These are phyloP conservation scores for Chrysolina oricalcia DNA, from an alignment of 2,888 invertebrate species.

Conservation along the genomic window DNA sequence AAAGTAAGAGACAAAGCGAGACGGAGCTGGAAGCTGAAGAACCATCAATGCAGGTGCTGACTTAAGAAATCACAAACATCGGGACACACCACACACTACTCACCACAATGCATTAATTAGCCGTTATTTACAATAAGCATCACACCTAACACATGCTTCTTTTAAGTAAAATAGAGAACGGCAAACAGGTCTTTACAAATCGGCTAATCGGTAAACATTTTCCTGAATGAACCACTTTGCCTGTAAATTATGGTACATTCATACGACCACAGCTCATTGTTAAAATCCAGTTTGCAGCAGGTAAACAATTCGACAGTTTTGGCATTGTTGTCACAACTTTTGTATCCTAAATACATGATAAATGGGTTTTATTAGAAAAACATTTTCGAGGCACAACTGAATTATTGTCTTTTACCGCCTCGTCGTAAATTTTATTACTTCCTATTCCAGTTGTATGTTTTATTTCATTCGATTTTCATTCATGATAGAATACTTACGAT, in stretches of 20 bases:
- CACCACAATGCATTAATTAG: slow-evolving; percentile 43
- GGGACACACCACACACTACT: neutral
- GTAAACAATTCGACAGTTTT: slow-evolving; percentile 60
- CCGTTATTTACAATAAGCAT: slow-evolving; percentile 40
- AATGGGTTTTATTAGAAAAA: slow-evolving; percentile 58
- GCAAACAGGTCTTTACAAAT: slow-evolving; percentile 49
- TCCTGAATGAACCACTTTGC: slow-evolving; percentile 56
- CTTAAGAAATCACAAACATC: neutral
- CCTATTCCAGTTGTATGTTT: neutral
- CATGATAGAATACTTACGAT: neutral
- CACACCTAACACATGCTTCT: slow-evolving; percentile 42
- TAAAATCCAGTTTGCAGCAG: slow-evolving; percentile 57
- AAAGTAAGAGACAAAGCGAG: slow-evolving; percentile 1
- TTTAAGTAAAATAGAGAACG: slow-evolving; percentile 34
- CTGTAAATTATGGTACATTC: slow-evolving; percentile 59
- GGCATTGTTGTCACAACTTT: slow-evolving; percentile 62
- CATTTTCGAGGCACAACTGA: slow-evolving; percentile 14
- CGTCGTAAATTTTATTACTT: slow-evolving; percentile 27
- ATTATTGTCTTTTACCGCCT: slow-evolving; percentile 21
- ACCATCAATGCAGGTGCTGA: slow-evolving; percentile 17
- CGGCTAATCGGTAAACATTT: slow-evolving; percentile 46
- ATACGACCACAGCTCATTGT: slow-evolving; percentile 59
- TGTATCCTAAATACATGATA: slow-evolving; percentile 59
- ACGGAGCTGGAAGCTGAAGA: neutral
- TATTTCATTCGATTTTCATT: neutral